These are phyloP conservation scores for Sinodicranocentrus sp. DNA, from an alignment of 2,888 invertebrate species.

Conservation along the genomic window DNA sequence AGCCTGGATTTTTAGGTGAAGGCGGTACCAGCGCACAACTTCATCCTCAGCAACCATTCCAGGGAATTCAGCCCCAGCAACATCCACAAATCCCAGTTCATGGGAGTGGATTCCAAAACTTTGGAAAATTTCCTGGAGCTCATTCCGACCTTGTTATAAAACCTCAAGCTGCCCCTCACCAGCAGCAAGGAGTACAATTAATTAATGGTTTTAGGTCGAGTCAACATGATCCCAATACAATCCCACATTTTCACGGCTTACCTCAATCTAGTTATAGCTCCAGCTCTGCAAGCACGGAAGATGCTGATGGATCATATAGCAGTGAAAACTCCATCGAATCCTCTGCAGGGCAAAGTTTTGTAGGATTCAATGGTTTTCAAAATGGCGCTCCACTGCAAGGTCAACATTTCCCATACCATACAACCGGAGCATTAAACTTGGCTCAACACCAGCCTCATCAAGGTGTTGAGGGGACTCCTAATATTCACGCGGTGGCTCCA, in stretches of 20 bases:
- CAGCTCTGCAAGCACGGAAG: too few relatives aligned
- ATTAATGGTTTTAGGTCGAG: not conserved
- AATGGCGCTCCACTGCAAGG: constrained; percentile 22
- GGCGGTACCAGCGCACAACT: too few relatives aligned
- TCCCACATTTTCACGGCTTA: too few relatives aligned
- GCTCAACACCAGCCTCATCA: not conserved
- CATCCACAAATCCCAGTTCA: too few relatives aligned
- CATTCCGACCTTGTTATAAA: constrained; percentile 29
- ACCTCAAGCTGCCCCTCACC: not conserved
- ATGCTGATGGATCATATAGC: constrained; percentile 25
- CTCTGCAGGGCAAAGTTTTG: constrained; percentile 7
- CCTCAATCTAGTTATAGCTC: too few relatives aligned
- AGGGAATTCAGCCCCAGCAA: not conserved
- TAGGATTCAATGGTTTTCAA: not conserved
- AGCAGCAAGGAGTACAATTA: not conserved
- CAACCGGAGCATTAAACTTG: too few relatives aligned
- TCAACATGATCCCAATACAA: too few relatives aligned
- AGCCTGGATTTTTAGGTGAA: too few relatives aligned
- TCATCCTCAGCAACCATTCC: too few relatives aligned
- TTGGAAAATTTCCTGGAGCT: constrained; percentile 44
- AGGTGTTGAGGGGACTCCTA: too few relatives aligned
- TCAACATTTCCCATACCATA: not conserved
- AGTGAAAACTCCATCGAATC: not conserved
- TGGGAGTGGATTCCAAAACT: constrained; percentile 32
- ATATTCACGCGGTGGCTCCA: too few relatives aligned